Evolutionary conservation across 2,797 vertebrate genomes (phyloP).

Genomic region (Steatocranus sp.): DNA sequence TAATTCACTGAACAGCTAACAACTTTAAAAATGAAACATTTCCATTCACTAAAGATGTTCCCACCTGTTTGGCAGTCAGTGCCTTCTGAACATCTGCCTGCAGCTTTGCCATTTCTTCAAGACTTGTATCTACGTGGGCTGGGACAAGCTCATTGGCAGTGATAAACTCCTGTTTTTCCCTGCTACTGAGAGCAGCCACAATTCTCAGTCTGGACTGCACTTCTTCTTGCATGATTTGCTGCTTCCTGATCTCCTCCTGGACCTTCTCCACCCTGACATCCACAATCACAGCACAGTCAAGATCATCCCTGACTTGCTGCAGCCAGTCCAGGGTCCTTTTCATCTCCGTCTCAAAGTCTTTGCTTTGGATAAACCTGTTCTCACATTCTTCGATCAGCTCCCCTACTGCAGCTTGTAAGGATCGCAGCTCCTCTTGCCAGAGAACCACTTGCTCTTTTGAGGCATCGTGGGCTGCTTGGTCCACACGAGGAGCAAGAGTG

Average conservation of each 20-base stretch:
- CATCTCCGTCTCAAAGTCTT: slow-evolving; percentile 95
- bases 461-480: slow-evolving; percentile 77
- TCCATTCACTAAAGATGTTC: neutral
- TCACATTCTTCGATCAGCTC: slow-evolving; percentile 89
- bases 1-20: neutral
- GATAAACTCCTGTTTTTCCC: slow-evolving; percentile 85
- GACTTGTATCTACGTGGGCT: slow-evolving; percentile 80
- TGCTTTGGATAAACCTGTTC: slow-evolving; percentile 89
- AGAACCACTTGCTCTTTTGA: slow-evolving; percentile 79
- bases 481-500: slow-evolving; percentile 83
- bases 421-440: slow-evolving; percentile 90
- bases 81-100: slow-evolving; percentile 86
- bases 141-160: slow-evolving; percentile 91
- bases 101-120: slow-evolving; percentile 86
- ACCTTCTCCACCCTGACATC: slow-evolving; percentile 87
- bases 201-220: slow-evolving; percentile 92
- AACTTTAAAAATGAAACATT: neutral
- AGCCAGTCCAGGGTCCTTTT: slow-evolving; percentile 88
- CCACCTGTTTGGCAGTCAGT: slow-evolving; percentile 84
- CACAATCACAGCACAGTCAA: slow-evolving; percentile 78
- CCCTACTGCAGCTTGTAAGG: slow-evolving; percentile 80
- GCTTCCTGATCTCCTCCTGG: slow-evolving; percentile 94
- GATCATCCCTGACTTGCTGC: slow-evolving; percentile 82
- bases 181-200: slow-evolving; percentile 88
- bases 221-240: slow-evolving; percentile 96